Base-by-base conservation (phyloP, 2,797 vertebrate species). In the Arctocebus calabarensis region DNA sequence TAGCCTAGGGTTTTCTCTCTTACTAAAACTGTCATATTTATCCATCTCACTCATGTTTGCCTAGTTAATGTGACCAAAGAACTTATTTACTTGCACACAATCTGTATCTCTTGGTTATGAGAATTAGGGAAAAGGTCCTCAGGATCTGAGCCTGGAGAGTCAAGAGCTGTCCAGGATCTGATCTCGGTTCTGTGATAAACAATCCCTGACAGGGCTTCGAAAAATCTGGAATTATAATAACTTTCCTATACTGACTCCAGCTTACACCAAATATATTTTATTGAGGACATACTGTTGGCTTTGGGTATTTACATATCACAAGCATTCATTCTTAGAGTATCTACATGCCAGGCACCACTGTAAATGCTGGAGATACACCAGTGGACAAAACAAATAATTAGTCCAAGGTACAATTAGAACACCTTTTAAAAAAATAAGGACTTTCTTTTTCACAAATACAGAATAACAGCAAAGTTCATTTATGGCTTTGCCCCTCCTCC, bases 401-500 rank as follows among this genome's bases (percentile, higher is more conserved):
- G 92, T 75, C 32, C 45, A 87, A 71, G 79, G 37, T 94, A 77
- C 13, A 94, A 61, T 87, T 68, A 94, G 22, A 86, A 66, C 12
- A 85, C n/a, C 11, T 79, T 37, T 27, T n/a, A 66, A 34, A 79
- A 74, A 87, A 96, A 16, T 78, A 85, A 90, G 59, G 81, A 77
- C 10, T 94, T 81, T 78, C 32, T 59, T 94, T 95, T 90, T 90
- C 48, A 88, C 61, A 94, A 93, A 93, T 73, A 34, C 4, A 90
- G 7, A 91, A 74, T 81, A 78, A 84, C 48, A 70, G 40, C 91
- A 86, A 83, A 83, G 6, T 74, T 32, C 17, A 55, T 70, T 93
- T 74, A 92, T 59, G 75, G 40, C 29, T n/a, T 88, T 93, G 82
- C 32, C 5, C 1, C 25, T 74, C 16, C 11, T 34, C 11, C 14